Percentiles rank a stretch among this genome's conserved stretches.
These are phyloP conservation scores for Acanthosepion pharaonis DNA, from an alignment of 2,888 invertebrate genomes.

Conservation along the genomic window DNA sequence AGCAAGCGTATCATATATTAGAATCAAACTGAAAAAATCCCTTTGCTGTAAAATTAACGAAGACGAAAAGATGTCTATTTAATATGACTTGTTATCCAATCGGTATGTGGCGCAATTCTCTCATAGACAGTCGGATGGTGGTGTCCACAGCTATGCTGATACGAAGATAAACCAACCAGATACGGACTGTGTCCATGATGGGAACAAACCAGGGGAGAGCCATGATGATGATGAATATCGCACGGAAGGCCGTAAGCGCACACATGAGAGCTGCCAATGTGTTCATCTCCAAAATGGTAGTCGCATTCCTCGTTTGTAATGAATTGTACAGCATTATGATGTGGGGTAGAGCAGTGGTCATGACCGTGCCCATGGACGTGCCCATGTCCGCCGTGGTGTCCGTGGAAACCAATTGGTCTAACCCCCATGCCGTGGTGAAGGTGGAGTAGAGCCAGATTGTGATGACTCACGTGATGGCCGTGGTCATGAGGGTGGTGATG, in stretches of 20 bases:
- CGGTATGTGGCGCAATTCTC: background rate
- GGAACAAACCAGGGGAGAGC: background rate
- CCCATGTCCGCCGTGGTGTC: background rate
- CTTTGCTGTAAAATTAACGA: background rate
- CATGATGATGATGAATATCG: background rate
- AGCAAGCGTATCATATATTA: background rate
- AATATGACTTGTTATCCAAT: background rate
- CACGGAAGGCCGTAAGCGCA: background rate
- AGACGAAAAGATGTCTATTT: background rate
- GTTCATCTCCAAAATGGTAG: background rate
- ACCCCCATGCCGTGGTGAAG: background rate
- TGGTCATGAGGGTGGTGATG: background rate
- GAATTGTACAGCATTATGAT: background rate
- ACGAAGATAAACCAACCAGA: background rate
- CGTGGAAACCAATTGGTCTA: background rate
- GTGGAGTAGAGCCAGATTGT: background rate
- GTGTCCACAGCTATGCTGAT: background rate
- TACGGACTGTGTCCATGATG: background rate
- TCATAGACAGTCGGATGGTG: background rate
- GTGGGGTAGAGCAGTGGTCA: background rate
- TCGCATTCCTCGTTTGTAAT: background rate
- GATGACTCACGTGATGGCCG: background rate
- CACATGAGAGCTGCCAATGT: background rate
- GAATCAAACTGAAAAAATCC: background rate
- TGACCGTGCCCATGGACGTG: background rate